Evolutionary conservation across 2,113 vertebrate species (phyloP).

Genomic region (Oxygymnocypris stewartii): DNA sequence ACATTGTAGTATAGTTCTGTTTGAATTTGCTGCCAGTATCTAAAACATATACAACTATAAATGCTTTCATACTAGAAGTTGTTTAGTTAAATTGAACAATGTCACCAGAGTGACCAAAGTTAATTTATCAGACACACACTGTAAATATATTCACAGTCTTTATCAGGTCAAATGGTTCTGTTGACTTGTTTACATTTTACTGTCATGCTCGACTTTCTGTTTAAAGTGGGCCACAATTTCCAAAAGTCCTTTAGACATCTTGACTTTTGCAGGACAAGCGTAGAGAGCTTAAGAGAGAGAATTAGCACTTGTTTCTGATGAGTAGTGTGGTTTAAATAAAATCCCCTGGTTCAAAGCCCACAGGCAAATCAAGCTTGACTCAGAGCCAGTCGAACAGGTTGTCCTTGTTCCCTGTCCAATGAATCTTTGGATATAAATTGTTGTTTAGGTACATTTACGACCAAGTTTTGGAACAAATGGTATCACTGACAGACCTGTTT

Average conservation of each 20-base stretch:
- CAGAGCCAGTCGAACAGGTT: background rate
- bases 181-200: slow-evolving; percentile 40
- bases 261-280: slow-evolving; percentile 46
- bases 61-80: no score
- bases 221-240: slow-evolving; percentile 61
- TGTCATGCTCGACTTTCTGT: slow-evolving; percentile 54
- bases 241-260: slow-evolving; percentile 47
- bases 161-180: background rate
- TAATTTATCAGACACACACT: background rate
- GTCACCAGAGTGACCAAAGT: background rate
- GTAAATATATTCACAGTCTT: slow-evolving; percentile 9
- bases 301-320: slow-evolving; percentile 48
- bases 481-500: background rate
- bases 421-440: slow-evolving; percentile 2
- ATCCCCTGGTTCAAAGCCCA: slow-evolving; percentile 27
- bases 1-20: background rate
- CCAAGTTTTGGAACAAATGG: background rate
- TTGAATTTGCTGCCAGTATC: background rate
- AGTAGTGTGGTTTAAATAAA: slow-evolving; percentile 36
- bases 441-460: background rate
- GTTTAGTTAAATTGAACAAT: background rate
- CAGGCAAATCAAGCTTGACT: slow-evolving; percentile 38
- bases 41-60: background rate
- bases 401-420: slow-evolving; percentile 15
- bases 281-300: slow-evolving; percentile 3